Conservation (phyloP, 1,140 invertebrate species). For the Onthophagus taurus region DNA sequence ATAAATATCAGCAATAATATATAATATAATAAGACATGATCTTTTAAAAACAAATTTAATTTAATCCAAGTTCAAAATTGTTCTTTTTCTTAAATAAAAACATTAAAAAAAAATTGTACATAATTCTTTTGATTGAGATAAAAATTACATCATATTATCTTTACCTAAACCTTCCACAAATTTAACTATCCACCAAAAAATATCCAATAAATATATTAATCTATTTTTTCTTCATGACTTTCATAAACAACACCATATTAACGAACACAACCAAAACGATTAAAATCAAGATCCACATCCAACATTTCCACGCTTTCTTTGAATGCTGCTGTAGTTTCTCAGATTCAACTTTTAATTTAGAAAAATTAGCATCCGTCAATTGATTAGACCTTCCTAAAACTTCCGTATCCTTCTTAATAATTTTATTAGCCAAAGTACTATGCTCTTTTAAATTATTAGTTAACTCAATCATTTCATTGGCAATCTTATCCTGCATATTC, state of each 20-base stretch:
- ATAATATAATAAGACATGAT: too few relatives aligned
- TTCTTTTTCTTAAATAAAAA: too few relatives aligned
- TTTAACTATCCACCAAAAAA: too few relatives aligned
- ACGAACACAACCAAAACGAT: conserved; percentile 80
- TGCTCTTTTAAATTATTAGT: conserved; percentile 84
- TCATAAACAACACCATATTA: conserved; percentile 76
- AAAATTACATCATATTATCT: too few relatives aligned
- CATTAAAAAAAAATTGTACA: too few relatives aligned
- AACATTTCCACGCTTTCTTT: conserved; percentile 81
- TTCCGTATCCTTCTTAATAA: conserved; percentile 80
- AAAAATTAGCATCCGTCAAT: conserved; percentile 68
- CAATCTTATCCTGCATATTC: conserved; percentile 82
- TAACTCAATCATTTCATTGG: conserved; percentile 85
- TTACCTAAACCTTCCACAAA: too few relatives aligned
- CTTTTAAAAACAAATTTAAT: too few relatives aligned
- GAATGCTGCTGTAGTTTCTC: conserved; percentile 76
- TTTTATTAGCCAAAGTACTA: conserved; percentile 69
- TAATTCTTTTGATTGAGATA: too few relatives aligned
- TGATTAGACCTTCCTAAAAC: conserved; percentile 64
- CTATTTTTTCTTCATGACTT: conserved; percentile 55
- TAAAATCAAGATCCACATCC: conserved; percentile 83
- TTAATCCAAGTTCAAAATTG: too few relatives aligned
- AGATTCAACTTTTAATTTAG: conserved; percentile 68
- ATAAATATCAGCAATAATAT: too few relatives aligned
- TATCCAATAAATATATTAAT: conserved; percentile 15